Evolutionary conservation across 1,140 invertebrate species (phyloP).

Genomic region (Procambarus virginalis): DNA sequence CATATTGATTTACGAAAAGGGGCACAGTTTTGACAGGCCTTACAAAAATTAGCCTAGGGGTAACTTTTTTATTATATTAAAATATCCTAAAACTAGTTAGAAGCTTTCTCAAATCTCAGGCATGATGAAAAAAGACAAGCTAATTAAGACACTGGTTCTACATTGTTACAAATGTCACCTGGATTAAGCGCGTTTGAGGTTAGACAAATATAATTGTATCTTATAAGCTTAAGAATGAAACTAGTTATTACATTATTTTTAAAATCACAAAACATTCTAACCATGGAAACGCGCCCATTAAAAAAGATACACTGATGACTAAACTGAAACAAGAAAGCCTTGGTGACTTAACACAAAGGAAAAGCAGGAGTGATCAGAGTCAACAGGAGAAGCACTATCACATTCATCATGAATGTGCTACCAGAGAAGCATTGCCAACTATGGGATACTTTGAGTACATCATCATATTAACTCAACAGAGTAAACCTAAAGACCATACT

Average conservation of each 20-base stretch:
- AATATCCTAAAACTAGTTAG: not conserved
- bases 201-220: not conserved
- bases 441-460: slow-evolving; percentile 3
- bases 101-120: slow-evolving; percentile 1
- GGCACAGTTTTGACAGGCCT: not conserved
- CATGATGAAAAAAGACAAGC: not conserved
- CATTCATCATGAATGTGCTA: slow-evolving; percentile 30
- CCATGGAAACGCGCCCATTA: not conserved
- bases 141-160: not conserved
- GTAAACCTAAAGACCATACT: not conserved
- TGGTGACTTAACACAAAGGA: not conserved
- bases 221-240: not conserved
- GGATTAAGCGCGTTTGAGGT: not conserved
- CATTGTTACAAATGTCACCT: not conserved
- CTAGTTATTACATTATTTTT: not conserved
- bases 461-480: slow-evolving; percentile 9
- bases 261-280: not conserved
- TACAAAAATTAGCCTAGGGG: not conserved
- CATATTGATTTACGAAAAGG: not conserved
- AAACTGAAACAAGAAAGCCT: slow-evolving; percentile 3
- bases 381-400: slow-evolving; percentile 18
- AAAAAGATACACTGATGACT: not conserved
- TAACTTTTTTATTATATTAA: not conserved
- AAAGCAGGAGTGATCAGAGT: not conserved
- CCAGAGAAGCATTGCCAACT: slow-evolving; percentile 41